Evolutionary conservation across 1,140 invertebrate genomes (phyloP), one percentile per base, ranked within the genome.

Genomic region (Grapholita molesta): DNA sequence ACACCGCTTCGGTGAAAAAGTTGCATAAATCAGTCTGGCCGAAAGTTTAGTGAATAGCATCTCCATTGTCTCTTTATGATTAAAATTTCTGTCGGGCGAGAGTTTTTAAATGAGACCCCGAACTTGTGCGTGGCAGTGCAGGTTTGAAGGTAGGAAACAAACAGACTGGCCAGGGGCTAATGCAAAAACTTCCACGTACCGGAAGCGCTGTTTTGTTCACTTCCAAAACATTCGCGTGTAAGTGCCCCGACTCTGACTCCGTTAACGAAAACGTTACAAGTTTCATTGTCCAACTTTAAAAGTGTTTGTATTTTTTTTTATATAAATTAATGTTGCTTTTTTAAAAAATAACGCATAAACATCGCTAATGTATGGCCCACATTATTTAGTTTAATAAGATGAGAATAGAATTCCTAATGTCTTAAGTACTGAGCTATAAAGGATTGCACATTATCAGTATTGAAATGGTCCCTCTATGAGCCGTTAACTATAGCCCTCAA

Each of bases 51-150:
- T 76, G 72, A 82, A 76, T 82, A 82, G 74, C 78, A 77, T 75
- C 75, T 79, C 75, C 84, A 83, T 89, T 89, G 82, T 87, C 84
- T 82, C 78, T 84, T 86, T 87, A 84, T 86, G 80, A 88, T 87
- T 85, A 84, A 88, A 87, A 88, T 86, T 78, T 83, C 79, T 77
- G 70, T 71, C 42, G 68, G 73, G 70, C 74, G 74, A 78, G 81
- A 86, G 82, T 84, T 86, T 78, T 82, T 77, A 87, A 86, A 83
- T 79, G 79, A 82, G 84, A 85, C 79, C 85, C 80, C 74, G 78
- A 88, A 86, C 85, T 89, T 88, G 74, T 72, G 78, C 79, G 76
- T 73, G 74, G 77, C 80, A 80, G 78, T 77, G 76, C 78, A 80
- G 77, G 83, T 85, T 82, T 67, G 78, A 81, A 88, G 82, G 80